Conservation (phyloP, 2,797 vertebrate species). For the Loriculus beryllinus region DNA sequence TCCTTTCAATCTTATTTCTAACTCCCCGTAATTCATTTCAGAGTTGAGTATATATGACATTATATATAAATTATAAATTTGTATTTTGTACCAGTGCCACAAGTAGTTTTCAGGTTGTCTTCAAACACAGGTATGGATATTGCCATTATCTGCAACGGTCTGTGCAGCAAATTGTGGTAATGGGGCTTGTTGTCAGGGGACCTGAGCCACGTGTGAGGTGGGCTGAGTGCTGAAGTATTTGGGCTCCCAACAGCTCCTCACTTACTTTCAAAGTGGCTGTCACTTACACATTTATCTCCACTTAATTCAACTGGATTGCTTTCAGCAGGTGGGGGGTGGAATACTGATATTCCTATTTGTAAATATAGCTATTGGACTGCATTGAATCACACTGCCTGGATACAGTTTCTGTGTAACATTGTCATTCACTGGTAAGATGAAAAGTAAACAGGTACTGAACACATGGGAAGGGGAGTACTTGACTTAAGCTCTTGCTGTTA, state of each 20-base stretch:
- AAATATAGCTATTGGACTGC: neutral
- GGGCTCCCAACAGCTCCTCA: neutral
- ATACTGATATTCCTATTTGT: neutral
- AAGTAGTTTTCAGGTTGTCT: neutral
- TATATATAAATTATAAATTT: neutral
- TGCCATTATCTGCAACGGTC: accelerated
- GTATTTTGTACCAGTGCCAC: neutral
- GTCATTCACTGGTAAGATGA: neutral
- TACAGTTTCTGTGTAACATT: neutral
- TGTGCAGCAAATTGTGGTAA: accelerated
- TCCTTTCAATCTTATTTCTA: neutral
- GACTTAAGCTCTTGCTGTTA: neutral
- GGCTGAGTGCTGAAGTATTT: neutral
- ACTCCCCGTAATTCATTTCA: accelerated
- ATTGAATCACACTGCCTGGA: neutral
- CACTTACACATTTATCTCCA: neutral
- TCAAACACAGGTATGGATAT: accelerated
- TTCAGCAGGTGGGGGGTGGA: neutral
- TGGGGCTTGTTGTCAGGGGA: neutral
- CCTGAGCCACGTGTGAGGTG: neutral
- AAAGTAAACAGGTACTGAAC: neutral
- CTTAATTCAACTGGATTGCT: neutral
- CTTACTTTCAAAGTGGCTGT: neutral
- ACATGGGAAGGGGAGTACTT: neutral
- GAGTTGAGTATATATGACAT: neutral